These are phyloP conservation scores for Nilaparvata lugens DNA, from an alignment of 1,140 invertebrate species.

Conservation along the genomic window DNA sequence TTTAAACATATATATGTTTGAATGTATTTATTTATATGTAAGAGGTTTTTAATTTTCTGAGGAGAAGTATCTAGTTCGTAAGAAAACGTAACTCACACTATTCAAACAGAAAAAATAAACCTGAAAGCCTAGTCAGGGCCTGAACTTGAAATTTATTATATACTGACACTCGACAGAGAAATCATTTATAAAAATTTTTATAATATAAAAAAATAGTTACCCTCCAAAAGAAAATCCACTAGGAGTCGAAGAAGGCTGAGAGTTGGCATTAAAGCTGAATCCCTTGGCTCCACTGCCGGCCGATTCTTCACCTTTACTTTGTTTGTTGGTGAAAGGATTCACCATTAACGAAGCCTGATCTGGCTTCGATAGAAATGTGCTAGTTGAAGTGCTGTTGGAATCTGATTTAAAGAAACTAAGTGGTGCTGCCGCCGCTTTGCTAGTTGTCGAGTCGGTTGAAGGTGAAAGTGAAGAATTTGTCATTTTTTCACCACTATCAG, in stretches of 20 bases:
- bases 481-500: conserved; percentile 19
- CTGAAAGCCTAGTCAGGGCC: no score
- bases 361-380: conserved; percentile 11
- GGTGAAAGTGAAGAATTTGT: conserved; percentile 19
- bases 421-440: not conserved
- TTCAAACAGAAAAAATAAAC: no score
- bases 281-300: no score
- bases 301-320: not conserved
- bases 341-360: conserved; percentile 10
- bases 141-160: no score
- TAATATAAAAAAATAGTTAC: conserved; percentile 8
- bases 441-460: conserved; percentile 4
- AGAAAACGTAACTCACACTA: no score
- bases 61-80: no score
- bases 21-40: no score
- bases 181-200: no score
- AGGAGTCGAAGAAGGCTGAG: not conserved
- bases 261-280: not conserved
- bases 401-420: conserved; percentile 13
- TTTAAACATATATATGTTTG: no score
- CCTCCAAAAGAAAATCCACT: conserved; percentile 37
- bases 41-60: no score
- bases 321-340: conserved; percentile 7
- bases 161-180: no score
- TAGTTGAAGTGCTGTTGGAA: conserved; percentile 21